Percentiles rank a stretch among this genome's conserved stretches.
phyloP scores from a whole-genome alignment of 2,113 vertebrate species.

The Pelecanoides urinatrix region DNA sequence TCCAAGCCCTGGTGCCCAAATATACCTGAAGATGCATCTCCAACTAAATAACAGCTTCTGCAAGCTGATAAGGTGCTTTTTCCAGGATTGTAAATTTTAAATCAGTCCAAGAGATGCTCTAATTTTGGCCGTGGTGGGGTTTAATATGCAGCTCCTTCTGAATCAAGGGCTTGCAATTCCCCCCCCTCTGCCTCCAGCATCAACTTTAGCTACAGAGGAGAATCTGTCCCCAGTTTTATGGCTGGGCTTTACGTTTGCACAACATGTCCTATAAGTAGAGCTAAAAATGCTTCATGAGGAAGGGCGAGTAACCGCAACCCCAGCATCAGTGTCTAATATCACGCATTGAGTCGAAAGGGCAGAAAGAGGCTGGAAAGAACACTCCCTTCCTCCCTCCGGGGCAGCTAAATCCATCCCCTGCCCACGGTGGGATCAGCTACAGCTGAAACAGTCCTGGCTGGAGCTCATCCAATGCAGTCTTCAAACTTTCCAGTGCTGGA shows the following conservation, averaged over 20 bases:
- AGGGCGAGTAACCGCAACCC: neutral
- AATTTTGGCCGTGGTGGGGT: neutral
- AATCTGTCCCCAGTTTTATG: neutral
- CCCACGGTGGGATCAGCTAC: slow-evolving; percentile 12
- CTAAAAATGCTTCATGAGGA: neutral
- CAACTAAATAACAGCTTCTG: neutral
- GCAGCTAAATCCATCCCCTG: slow-evolving; percentile 31
- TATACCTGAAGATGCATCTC: neutral
- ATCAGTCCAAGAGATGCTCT: neutral
- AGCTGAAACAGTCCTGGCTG: slow-evolving; percentile 1
- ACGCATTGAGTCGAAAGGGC: neutral
- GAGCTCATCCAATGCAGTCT: neutral
- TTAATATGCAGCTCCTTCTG: neutral
- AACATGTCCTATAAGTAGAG: neutral
- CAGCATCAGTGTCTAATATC: neutral
- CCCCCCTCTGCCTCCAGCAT: neutral
- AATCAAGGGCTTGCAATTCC: neutral
- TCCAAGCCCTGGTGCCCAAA: neutral
- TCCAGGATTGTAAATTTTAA: neutral
- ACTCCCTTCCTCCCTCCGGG: slow-evolving; percentile 3
- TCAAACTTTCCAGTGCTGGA: slow-evolving; percentile 41
- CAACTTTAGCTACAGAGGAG: neutral
- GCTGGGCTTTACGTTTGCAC: neutral
- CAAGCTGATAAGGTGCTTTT: neutral
- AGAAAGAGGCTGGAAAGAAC: slow-evolving; percentile 15